phyloP scores from a whole-genome alignment of 2,888 invertebrate genomes.

The Acrobasis consociella region DNA sequence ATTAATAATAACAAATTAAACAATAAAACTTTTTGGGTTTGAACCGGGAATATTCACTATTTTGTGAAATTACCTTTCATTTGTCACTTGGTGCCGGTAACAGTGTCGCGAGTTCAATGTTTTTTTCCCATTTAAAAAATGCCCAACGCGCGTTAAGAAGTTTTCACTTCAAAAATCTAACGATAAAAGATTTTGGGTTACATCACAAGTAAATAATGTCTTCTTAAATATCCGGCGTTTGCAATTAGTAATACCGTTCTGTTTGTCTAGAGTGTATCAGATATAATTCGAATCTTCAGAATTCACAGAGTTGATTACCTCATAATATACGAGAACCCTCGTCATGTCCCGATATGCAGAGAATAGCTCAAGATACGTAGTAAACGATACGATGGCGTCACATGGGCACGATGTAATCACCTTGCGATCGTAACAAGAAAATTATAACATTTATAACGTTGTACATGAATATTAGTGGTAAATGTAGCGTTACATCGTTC shows the following conservation, averaged over 20 bases:
- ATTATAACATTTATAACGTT: too few species aligned
- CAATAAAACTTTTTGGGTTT: too few species aligned
- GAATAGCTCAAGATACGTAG: not conserved
- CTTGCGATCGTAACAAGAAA: not conserved
- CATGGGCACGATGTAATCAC: not conserved
- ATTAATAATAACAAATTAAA: too few species aligned
- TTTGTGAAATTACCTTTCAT: too few species aligned
- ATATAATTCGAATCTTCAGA: slow-evolving; percentile 31
- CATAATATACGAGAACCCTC: slow-evolving; percentile 25
- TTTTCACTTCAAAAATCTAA: not conserved
- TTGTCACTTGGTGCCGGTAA: too few species aligned
- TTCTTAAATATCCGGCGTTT: too few species aligned
- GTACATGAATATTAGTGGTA: too few species aligned
- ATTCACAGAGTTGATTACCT: slow-evolving; percentile 33
- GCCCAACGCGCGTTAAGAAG: too few species aligned
- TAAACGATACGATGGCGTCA: not conserved
- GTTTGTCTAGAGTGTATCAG: slow-evolving; percentile 21
- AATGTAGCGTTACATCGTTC: too few species aligned
- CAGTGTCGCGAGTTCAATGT: too few species aligned
- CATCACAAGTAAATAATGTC: not conserved
- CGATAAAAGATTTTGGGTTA: not conserved
- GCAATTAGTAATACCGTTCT: not conserved
- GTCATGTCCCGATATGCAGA: slow-evolving; percentile 10
- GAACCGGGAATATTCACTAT: too few species aligned
- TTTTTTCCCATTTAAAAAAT: too few species aligned